Evolutionary conservation across 2,797 vertebrate species (phyloP).

Genomic region (Crax fasciolata): DNA sequence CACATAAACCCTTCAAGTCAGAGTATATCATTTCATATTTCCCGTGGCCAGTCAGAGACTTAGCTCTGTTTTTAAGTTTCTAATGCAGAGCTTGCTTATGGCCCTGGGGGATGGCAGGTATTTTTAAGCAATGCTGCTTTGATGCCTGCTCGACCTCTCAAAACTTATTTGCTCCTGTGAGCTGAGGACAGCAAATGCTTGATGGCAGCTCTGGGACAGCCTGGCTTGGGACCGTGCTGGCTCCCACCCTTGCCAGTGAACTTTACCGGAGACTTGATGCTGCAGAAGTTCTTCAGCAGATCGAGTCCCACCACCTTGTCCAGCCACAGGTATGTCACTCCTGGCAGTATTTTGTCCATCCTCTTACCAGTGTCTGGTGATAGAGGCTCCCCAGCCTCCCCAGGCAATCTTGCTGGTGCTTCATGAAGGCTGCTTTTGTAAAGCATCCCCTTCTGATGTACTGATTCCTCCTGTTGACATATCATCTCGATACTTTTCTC

Average conservation of each 20-base stretch:
- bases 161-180: not conserved
- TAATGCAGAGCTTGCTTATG: not conserved
- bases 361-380: not conserved
- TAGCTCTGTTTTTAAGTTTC: not conserved
- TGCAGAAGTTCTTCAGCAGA: not conserved
- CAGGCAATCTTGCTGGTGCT: accelerated
- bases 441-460: not conserved
- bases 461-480: not conserved
- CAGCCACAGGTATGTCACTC: not conserved
- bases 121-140: not conserved
- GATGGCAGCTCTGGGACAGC: not conserved
- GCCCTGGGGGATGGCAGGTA: not conserved
- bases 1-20: conserved; percentile 22
- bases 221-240: accelerated
- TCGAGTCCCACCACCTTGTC: not conserved
- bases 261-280: not conserved
- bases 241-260: not conserved
- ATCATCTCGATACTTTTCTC: not conserved
- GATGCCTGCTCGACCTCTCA: not conserved
- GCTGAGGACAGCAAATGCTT: not conserved
- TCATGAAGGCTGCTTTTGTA: accelerated
- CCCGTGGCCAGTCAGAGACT: not conserved
- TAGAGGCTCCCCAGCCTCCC: not conserved
- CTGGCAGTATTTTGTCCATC: not conserved
- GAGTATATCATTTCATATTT: not conserved